Evolutionary conservation across 2,797 vertebrate species (phyloP).

Genomic region (Pipistrellus pipistrellus): DNA sequence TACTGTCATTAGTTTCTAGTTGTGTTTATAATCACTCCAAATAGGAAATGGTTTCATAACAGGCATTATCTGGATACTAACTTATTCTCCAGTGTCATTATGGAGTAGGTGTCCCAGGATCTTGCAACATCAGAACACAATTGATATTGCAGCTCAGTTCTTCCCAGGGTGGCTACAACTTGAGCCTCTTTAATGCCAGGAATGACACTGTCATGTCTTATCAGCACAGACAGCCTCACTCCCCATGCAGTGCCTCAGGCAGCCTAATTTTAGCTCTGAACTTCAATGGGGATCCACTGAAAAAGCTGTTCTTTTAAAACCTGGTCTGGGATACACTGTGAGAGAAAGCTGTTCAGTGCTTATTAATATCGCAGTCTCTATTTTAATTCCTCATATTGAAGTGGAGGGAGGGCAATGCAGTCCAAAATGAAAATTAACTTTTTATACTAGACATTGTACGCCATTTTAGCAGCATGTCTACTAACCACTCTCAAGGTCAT

Average conservation of each 20-base stretch:
- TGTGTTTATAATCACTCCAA: conserved; percentile 20
- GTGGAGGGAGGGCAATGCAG: background rate
- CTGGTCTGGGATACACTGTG: background rate
- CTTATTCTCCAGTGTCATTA: background rate
- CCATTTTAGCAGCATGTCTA: background rate
- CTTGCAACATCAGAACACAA: background rate
- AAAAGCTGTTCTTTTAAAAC: conserved; percentile 35
- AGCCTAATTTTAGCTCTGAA: background rate
- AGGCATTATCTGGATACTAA: background rate
- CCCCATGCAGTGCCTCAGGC: background rate
- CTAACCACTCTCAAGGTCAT: background rate
- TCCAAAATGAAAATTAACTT: conserved; percentile 22
- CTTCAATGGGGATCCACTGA: background rate
- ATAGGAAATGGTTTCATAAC: background rate
- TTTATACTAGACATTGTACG: background rate
- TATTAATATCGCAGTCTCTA: conserved; percentile 37
- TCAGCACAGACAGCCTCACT: background rate
- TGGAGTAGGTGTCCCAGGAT: background rate
- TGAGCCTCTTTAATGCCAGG: background rate
- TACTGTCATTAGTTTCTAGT: background rate
- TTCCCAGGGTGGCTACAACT: background rate
- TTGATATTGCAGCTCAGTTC: background rate
- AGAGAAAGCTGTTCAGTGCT: background rate
- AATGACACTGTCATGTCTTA: background rate
- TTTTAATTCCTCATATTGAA: conserved; percentile 9